A percentile compares a stretch with the other conserved stretches of the same genome.
phyloP scores from a whole-genome alignment of 2,888 invertebrate species.

The Drosophila peninsularis region DNA sequence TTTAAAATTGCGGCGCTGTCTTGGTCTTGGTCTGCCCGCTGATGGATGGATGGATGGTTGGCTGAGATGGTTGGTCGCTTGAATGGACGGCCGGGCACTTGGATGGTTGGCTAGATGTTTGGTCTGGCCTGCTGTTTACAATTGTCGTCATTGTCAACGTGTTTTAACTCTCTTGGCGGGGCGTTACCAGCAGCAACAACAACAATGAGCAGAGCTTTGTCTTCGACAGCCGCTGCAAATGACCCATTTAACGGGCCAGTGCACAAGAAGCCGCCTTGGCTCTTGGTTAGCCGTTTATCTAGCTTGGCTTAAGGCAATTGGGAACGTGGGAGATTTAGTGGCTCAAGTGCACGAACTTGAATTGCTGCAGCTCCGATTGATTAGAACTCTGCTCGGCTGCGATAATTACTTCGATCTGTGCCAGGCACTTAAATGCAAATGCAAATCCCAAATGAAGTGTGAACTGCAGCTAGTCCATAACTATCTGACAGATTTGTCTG shows the following conservation, averaged over 20 bases:
- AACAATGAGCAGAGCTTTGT: conserved; percentile 69
- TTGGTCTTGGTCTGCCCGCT: conserved; percentile 43
- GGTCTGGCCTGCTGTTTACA: conserved; percentile 69
- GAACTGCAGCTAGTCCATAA: conserved; percentile 48
- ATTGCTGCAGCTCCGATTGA: conserved; percentile 39
- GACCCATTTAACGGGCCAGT: conserved; percentile 80
- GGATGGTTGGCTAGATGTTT: conserved; percentile 43
- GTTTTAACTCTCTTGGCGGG: conserved; percentile 60
- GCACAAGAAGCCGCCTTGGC: conserved; percentile 57
- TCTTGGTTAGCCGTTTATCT: conserved; percentile 31
- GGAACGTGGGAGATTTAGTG: conserved; percentile 72
- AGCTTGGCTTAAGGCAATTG: conserved; percentile 49
- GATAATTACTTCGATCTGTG: conserved; percentile 50
- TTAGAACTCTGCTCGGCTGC: conserved; percentile 39
- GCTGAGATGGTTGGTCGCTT: conserved; percentile 12
- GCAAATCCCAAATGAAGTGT: conserved; percentile 67
- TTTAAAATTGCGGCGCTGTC: conserved; percentile 75
- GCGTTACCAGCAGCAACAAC: conserved; percentile 46
- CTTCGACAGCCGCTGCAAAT: conserved; percentile 64
- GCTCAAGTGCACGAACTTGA: conserved; percentile 47
- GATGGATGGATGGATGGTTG: conserved; percentile 50
- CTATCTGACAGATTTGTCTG: background rate
- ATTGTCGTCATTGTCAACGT: conserved; percentile 78
- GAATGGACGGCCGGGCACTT: conserved; percentile 14
- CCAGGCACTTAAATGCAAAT: conserved; percentile 61